Base-by-base conservation (phyloP, 2,888 invertebrate species). In the Drosophila putrida region DNA sequence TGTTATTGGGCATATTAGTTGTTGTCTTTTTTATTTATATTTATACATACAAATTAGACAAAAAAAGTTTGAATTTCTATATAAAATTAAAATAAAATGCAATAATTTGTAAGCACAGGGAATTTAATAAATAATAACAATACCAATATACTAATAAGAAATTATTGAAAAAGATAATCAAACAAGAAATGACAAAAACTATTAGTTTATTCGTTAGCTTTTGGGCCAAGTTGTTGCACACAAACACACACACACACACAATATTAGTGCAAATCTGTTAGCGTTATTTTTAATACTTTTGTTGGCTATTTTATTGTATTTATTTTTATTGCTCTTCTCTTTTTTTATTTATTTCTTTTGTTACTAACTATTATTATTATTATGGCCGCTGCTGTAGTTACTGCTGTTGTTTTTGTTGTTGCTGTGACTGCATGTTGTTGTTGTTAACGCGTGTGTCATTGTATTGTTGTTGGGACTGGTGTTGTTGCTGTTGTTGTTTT, bases 211-310 rank as follows among this genome's bases (percentile, higher is more conserved):
- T 38, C n/a, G 11, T 50, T 50, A 8, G 35, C 10, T 49, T 41
- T 35, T 46, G 41, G 13, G 53, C 65, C 47, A 53, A 28, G 35
- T 58, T 38, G 38, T 38, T 38, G 9, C 35, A 20, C 15, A 27
- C 9, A 33, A 46, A 46, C 46, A 54, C 61, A 44, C 53, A 27
- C 60, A 47, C 47, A 31, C 63, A 64, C 51, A 20, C 65, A 47
- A 41, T 50, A 31, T 39, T 63, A 51, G 51, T 25, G 27, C 6
- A 27, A 28, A 55, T 35, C 43, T 43, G 31, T 55, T 44, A 35
- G 55, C 53, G 39, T 41, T 43, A 43, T 58, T 46, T 46, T 46
- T 46, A 58, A 46, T 58, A 28, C 27, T 36, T 47, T 58, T 47
- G 0, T 51, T 13, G 10, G 20, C 2, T 20, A 20, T 20, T 38